Percentiles rank a stretch among this genome's conserved stretches.
phyloP scores from a whole-genome alignment of 1,140 invertebrate species.

The Temnothorax nylanderi region DNA sequence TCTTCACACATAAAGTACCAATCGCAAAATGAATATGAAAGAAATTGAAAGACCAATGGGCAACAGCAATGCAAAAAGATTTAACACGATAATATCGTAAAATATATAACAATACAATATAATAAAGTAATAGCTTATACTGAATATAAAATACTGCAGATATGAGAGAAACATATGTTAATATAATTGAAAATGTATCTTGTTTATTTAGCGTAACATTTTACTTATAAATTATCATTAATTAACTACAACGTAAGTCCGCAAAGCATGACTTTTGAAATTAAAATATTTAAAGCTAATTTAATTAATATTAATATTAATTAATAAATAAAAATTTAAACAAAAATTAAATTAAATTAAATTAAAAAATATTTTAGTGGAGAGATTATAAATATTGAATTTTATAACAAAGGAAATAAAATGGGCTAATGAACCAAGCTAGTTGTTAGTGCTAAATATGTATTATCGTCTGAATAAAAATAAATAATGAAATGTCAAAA shows the following conservation, averaged over 20 bases:
- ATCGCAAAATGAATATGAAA: neutral
- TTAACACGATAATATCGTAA: neutral
- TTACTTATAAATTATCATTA: neutral
- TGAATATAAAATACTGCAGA: neutral
- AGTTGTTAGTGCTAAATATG: too few species aligned
- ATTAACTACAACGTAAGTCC: neutral
- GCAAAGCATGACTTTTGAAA: neutral
- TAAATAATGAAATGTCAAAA: too few species aligned
- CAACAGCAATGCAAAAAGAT: neutral
- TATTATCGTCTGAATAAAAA: too few species aligned
- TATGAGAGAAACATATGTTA: neutral
- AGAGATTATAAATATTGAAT: neutral
- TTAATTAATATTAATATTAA: neutral
- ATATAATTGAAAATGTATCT: neutral
- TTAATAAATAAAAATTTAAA: too few species aligned
- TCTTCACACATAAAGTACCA: neutral
- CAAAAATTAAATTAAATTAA: neutral
- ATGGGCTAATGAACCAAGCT: too few species aligned
- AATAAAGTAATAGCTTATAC: neutral
- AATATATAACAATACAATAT: neutral
- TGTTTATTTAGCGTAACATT: neutral
- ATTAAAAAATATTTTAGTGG: neutral
- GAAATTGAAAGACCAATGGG: neutral
- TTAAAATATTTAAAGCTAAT: neutral
- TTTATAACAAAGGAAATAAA: neutral